phyloP scores from a whole-genome alignment of 2,113 vertebrate genomes.

The Peromyscus leucopus region DNA sequence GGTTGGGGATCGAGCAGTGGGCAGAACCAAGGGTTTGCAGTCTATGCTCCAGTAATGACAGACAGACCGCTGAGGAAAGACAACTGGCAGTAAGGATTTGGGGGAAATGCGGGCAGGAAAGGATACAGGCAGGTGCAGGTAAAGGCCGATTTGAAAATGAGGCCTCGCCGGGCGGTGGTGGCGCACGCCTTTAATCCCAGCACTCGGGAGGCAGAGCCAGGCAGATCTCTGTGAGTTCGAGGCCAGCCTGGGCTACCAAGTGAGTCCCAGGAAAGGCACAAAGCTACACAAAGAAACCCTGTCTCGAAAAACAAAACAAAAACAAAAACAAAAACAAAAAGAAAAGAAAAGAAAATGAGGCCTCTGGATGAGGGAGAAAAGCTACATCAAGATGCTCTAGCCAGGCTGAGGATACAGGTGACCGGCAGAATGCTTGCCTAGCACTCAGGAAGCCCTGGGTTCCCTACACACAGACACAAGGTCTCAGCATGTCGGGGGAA shows the following conservation, averaged over 20 bases:
- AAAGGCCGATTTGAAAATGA: not conserved
- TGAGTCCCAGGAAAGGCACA: no score
- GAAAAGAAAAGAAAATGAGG: no score
- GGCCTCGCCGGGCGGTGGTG: no score
- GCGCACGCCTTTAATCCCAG: no score
- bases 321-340: no score
- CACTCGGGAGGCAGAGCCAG: no score
- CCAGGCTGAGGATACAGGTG: no score
- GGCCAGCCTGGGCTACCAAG: no score
- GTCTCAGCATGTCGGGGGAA: not conserved
- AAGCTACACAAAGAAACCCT: no score
- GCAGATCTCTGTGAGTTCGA: no score
- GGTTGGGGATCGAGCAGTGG: not conserved
- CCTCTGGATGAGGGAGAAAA: not conserved
- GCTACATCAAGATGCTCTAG: not conserved
- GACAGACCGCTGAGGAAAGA: not conserved
- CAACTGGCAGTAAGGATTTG: not conserved
- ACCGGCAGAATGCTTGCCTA: not conserved
- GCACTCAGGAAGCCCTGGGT: not conserved
- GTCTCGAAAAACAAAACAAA: no score
- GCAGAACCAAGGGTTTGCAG: not conserved
- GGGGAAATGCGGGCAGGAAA: not conserved
- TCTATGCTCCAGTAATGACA: not conserved
- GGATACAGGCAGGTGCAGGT: not conserved
- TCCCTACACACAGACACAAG: not conserved